Evolutionary conservation across 1,140 invertebrate species (phyloP), one percentile per base, ranked within the genome.

Genomic region (Neuroterus valhalla): DNA sequence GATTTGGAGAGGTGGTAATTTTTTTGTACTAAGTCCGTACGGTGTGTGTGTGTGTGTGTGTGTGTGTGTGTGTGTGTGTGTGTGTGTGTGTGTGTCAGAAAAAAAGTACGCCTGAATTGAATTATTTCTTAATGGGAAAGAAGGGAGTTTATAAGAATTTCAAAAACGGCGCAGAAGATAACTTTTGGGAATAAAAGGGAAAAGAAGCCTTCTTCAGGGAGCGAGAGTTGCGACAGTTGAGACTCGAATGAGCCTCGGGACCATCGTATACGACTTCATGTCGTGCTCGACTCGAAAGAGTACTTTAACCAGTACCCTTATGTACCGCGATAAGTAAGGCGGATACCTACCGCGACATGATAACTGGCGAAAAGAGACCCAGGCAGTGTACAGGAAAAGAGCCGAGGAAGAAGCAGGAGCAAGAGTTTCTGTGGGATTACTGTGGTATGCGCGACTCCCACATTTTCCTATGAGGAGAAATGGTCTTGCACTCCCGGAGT

Each of bases 201-300:
- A 38, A 38, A 62, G 23, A 62, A 62, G 52, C 19, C 52, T 62
- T 15, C 52, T 62, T 62, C 21, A 26, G 21, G 52, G 52, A 62
- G 52, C 52, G 15, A 31, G 23, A 62, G 52, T 31, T 31, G 21
- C 23, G 52, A 26, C 3, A 62, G 52, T 62, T 31, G 21, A 62
- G 52, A 26, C 12, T 14, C 5, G 23, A 62, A 62, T 62, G 21
- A 62, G 23, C 52, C 3, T 62, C 52, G 26, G 52, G 15, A n/a
- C 19, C 23, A 62, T 62, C 23, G 23, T 62, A 21, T 38, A 38
- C 31, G 31, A 38, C 31, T 62, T 23, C 21, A 26, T 11, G 23
- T 31, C 21, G 52, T 21, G 21, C 52, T 62, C 15, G 52, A 62
- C 52, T 62, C 52, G 15, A n/a, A 62, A 62, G 52, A 26, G 23